phyloP scores from a whole-genome alignment of 1,140 invertebrate species.

The Oscheius sp. region DNA sequence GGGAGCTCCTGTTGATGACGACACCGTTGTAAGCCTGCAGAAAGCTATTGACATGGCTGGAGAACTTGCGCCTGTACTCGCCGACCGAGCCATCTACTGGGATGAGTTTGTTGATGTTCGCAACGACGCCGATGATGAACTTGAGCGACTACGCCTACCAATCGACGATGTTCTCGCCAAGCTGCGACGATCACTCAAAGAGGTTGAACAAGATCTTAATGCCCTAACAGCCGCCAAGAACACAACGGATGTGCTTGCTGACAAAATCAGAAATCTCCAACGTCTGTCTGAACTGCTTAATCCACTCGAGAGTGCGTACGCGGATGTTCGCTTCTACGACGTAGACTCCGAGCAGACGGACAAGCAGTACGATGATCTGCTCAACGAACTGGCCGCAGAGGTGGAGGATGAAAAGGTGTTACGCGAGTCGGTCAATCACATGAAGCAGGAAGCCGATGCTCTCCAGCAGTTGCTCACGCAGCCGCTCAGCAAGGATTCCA shows the following conservation, averaged over 20 bases:
- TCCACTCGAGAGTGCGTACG: slow-evolving; percentile 38
- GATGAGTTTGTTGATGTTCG: slow-evolving; percentile 39
- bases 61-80: slow-evolving; percentile 31
- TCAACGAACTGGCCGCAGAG: slow-evolving; percentile 19
- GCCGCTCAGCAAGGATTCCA: background rate
- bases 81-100: slow-evolving; percentile 34
- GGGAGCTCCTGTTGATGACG: slow-evolving; percentile 21
- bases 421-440: slow-evolving; percentile 10
- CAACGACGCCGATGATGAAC: slow-evolving; percentile 14
- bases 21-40: slow-evolving; percentile 3
- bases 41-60: slow-evolving; percentile 28
- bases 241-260: background rate
- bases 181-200: slow-evolving; percentile 21
- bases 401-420: slow-evolving; percentile 28
- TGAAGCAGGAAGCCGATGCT: slow-evolving; percentile 20
- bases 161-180: slow-evolving; percentile 14
- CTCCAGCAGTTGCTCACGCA: background rate
- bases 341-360: slow-evolving; percentile 37
- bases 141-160: slow-evolving; percentile 26
- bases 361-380: slow-evolving; percentile 31
- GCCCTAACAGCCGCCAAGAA: slow-evolving; percentile 31
- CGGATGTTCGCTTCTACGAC: slow-evolving; percentile 41
- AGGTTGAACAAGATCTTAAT: slow-evolving; percentile 38
- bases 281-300: slow-evolving; percentile 32
- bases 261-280: slow-evolving; percentile 26